These are phyloP conservation scores for Anarrhichthys ocellatus DNA, from an alignment of 2,113 vertebrate genomes.

Conservation along the genomic window DNA sequence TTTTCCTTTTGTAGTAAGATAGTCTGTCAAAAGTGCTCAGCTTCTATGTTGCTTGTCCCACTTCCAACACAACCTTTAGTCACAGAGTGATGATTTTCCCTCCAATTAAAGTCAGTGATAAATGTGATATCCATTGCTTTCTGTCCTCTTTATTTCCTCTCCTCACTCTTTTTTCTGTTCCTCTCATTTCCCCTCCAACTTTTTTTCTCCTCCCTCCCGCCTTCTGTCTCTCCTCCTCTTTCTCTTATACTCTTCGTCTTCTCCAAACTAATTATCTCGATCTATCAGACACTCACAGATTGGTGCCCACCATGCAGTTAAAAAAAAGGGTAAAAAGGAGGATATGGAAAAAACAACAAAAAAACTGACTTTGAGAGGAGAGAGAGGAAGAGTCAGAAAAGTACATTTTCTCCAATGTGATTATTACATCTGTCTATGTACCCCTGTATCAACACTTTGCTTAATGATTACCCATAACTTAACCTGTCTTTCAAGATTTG, in stretches of 20 bases:
- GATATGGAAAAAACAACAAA: not conserved
- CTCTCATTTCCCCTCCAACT: not conserved
- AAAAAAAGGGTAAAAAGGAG: not conserved
- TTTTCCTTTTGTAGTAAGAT: not conserved
- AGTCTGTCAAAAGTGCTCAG: slow-evolving; percentile 11
- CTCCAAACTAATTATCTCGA: slow-evolving; percentile 43
- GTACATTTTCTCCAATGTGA: slow-evolving; percentile 29
- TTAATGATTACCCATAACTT: not conserved
- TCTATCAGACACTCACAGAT: slow-evolving; percentile 24
- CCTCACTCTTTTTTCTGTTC: not conserved
- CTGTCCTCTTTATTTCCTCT: not conserved
- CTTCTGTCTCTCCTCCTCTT: not conserved
- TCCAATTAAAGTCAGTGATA: slow-evolving; percentile 43
- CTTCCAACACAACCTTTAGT: slow-evolving; percentile 32
- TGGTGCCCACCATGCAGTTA: not conserved
- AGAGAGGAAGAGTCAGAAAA: slow-evolving; percentile 3
- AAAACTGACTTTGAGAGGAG: not conserved
- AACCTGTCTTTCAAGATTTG: slow-evolving; percentile 2
- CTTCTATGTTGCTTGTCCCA: slow-evolving; percentile 24
- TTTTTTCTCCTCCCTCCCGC: not conserved
- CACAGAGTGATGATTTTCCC: slow-evolving; percentile 34
- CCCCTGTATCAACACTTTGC: too few relatives aligned
- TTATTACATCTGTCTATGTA: slow-evolving; percentile 26
- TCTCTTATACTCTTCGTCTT: slow-evolving; percentile 3
- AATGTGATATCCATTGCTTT: slow-evolving; percentile 21